Evolutionary conservation across 2,113 vertebrate species (phyloP).

Genomic region (Sitta europaea): DNA sequence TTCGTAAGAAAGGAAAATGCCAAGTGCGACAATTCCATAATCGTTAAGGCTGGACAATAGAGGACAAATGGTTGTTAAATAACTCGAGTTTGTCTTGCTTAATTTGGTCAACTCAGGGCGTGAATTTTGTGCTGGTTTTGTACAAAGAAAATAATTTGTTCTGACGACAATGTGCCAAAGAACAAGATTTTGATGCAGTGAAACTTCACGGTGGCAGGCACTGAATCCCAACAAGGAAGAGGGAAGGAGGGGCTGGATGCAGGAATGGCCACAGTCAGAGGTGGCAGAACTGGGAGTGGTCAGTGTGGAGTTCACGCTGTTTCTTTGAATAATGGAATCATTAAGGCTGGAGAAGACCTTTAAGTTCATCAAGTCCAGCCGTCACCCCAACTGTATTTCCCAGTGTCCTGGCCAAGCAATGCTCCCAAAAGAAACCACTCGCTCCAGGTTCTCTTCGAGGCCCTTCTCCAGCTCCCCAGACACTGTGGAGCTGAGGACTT

Average conservation of each 20-base stretch:
- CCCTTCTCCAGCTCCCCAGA: background rate
- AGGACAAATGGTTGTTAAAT: background rate
- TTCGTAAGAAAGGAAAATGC: background rate
- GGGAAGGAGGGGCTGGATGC: background rate
- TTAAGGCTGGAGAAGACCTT: background rate
- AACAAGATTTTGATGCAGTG: background rate
- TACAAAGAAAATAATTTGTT: background rate
- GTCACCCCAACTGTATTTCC: background rate
- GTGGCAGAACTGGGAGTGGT: background rate
- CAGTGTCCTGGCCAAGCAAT: background rate
- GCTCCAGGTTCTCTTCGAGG: background rate
- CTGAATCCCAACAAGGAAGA: background rate
- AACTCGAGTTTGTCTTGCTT: background rate
- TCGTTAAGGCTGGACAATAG: fast-evolving
- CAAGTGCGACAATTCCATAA: background rate
- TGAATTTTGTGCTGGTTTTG: background rate
- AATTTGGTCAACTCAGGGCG: background rate
- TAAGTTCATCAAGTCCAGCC: background rate
- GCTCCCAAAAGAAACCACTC: background rate
- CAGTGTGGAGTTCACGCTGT: background rate
- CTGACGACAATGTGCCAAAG: background rate
- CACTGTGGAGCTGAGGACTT: background rate
- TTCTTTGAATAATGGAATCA: background rate
- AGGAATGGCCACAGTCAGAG: background rate
- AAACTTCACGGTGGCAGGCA: background rate